These are phyloP conservation scores for Minunthozetes semirufus DNA, from an alignment of 2,888 invertebrate species.

Conservation along the genomic window DNA sequence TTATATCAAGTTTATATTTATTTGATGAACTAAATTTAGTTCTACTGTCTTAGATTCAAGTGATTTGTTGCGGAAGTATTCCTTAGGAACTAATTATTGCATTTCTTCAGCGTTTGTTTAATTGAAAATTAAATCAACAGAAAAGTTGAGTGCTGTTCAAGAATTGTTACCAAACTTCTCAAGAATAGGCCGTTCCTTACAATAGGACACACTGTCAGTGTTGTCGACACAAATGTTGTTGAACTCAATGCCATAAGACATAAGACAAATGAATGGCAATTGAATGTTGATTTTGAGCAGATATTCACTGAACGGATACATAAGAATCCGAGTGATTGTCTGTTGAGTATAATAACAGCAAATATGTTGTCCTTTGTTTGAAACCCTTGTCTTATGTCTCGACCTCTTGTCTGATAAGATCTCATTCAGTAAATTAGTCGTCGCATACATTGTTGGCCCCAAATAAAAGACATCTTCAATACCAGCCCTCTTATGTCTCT, in stretches of 20 bases:
- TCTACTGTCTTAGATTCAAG: too few species aligned
- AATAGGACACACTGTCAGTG: neutral
- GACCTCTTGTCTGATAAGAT: neutral
- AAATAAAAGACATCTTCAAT: neutral
- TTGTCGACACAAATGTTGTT: conserved; percentile 1
- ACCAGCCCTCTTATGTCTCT: neutral
- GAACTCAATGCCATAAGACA: neutral
- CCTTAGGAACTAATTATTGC: too few species aligned
- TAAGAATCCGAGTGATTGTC: neutral
- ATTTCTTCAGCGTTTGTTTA: too few species aligned
- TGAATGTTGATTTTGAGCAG: neutral
- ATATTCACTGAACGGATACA: neutral
- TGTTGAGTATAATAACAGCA: conserved; percentile 1
- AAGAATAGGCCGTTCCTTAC: too few species aligned
- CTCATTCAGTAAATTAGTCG: conserved; percentile 10
- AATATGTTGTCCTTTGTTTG: neutral
- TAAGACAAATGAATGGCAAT: neutral
- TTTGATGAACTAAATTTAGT: too few species aligned
- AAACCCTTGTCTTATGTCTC: neutral
- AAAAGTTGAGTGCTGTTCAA: too few species aligned
- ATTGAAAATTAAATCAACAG: too few species aligned
- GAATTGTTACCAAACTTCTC: too few species aligned
- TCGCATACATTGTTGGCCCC: neutral
- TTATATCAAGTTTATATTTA: too few species aligned
- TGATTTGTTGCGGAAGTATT: too few species aligned